Conservation (phyloP, 2,888 invertebrate genomes). For the Neoitamus cyanurus region DNA sequence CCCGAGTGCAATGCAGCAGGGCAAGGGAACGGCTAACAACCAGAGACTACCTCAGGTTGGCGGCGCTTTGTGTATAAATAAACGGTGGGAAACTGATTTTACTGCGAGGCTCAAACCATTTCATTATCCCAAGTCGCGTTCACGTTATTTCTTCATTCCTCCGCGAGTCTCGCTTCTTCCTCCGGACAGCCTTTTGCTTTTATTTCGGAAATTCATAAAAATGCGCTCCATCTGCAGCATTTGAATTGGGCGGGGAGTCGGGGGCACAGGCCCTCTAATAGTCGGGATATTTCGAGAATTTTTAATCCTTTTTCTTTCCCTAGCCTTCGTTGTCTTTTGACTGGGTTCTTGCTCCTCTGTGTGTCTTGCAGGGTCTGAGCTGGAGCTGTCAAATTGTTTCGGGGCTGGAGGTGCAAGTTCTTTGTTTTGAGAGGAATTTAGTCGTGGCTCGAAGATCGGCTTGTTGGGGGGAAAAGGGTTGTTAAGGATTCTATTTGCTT, state of each 20-base stretch:
- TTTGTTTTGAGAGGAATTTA: not conserved
- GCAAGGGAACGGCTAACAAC: not conserved
- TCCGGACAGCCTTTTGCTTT: not conserved
- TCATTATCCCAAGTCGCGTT: slow-evolving; percentile 50
- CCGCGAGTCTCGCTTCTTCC: not conserved
- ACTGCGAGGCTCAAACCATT: slow-evolving; percentile 51
- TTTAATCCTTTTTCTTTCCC: not conserved
- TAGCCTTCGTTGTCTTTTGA: not conserved
- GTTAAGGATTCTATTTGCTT: not conserved
- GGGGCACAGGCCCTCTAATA: not conserved
- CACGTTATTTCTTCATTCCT: slow-evolving; percentile 46
- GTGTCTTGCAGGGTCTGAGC: not conserved
- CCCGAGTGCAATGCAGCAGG: not conserved
- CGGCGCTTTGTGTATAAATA: slow-evolving; percentile 50
- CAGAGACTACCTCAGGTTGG: slow-evolving; percentile 40
- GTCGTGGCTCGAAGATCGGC: not conserved
- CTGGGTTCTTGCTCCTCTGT: not conserved
- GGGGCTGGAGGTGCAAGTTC: not conserved
- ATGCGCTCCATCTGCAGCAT: not conserved
- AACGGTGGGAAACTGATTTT: slow-evolving; percentile 53
- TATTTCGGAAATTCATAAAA: slow-evolving; percentile 34
- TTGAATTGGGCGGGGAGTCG: not conserved
- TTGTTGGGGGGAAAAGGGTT: not conserved
- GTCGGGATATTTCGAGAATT: slow-evolving; percentile 32
- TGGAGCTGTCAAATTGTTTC: slow-evolving; percentile 19